Percentiles rank a stretch among this genome's conserved stretches.
These are phyloP conservation scores for Zonitis immaculata DNA, from an alignment of 2,888 invertebrate species.

Conservation along the genomic window DNA sequence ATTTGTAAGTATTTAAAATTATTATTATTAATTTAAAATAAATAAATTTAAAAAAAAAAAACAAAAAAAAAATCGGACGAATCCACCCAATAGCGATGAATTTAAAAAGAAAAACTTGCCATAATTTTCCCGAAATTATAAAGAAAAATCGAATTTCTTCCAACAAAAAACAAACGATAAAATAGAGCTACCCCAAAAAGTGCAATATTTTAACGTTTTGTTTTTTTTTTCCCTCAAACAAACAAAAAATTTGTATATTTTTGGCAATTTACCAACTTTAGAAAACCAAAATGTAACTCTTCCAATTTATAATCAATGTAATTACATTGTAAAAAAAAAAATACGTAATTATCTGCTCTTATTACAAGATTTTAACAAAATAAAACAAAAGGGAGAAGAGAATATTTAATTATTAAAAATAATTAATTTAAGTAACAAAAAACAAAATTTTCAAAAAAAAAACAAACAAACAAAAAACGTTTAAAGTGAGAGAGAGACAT, in stretches of 20 bases:
- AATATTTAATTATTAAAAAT: background rate
- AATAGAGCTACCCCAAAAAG: conserved; percentile 16
- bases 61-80: conserved; percentile 10
- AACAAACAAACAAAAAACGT: too few relatives aligned
- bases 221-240: too few relatives aligned
- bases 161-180: conserved; percentile 17
- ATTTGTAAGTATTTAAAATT: conserved; percentile 42
- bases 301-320: conserved; percentile 46
- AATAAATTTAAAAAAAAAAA: conserved; percentile 14
- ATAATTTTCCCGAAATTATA: conserved; percentile 23
- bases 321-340: conserved; percentile 44
- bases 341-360: conserved; percentile 41
- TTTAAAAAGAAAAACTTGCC: conserved; percentile 24
- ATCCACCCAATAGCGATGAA: conserved; percentile 38
- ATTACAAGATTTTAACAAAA: conserved; percentile 5
- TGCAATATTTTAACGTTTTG: conserved; percentile 44
- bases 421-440: too few relatives aligned
- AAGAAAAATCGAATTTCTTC: background rate
- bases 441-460: too few relatives aligned
- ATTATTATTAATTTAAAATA: conserved; percentile 35
- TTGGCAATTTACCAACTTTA: conserved; percentile 42
- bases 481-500: conserved; percentile 30
- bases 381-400: background rate
- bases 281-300: conserved; percentile 40
- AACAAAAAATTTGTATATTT: conserved; percentile 35